Evolutionary conservation across 2,113 vertebrate genomes (phyloP).

Genomic region (Ifrita kowaldi): DNA sequence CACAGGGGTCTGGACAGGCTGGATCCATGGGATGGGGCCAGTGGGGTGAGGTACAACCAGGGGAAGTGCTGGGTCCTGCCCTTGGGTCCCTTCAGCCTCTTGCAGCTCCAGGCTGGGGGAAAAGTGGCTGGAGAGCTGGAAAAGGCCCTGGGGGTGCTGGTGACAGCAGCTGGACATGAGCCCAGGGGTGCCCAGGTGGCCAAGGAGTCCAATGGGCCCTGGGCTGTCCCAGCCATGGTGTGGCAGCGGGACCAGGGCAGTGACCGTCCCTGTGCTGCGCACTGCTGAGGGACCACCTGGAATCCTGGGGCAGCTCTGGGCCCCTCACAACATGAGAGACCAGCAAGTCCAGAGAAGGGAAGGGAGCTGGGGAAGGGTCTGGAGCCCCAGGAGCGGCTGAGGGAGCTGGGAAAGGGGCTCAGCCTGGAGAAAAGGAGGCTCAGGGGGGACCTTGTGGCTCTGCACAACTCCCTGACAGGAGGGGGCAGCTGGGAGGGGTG

Average conservation of each 20-base stretch:
- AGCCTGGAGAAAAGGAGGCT: not conserved
- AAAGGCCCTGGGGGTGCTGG: too few species aligned
- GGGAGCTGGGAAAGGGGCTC: not conserved
- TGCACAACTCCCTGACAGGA: not conserved
- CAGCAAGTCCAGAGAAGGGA: not conserved
- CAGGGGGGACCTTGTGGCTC: not conserved
- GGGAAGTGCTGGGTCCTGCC: too few species aligned
- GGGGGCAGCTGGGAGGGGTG: fast-evolving
- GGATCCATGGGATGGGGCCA: too few species aligned
- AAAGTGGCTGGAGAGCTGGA: too few species aligned
- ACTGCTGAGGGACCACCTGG: not conserved
- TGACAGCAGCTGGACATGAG: too few species aligned
- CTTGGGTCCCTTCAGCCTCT: too few species aligned
- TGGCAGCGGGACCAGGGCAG: not conserved
- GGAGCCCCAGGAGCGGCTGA: fast-evolving
- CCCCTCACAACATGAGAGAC: not conserved
- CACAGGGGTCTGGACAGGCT: too few species aligned
- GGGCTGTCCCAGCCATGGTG: too few species aligned
- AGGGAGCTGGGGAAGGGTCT: fast-evolving
- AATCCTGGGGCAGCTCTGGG: not conserved
- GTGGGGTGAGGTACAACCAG: too few species aligned
- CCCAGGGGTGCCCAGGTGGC: too few species aligned
- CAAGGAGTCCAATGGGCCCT: too few species aligned
- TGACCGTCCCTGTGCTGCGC: not conserved
- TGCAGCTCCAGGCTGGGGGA: too few species aligned